These are phyloP conservation scores for Drosophila eugracilis DNA, from an alignment of 1,140 invertebrate species.

Conservation along the genomic window DNA sequence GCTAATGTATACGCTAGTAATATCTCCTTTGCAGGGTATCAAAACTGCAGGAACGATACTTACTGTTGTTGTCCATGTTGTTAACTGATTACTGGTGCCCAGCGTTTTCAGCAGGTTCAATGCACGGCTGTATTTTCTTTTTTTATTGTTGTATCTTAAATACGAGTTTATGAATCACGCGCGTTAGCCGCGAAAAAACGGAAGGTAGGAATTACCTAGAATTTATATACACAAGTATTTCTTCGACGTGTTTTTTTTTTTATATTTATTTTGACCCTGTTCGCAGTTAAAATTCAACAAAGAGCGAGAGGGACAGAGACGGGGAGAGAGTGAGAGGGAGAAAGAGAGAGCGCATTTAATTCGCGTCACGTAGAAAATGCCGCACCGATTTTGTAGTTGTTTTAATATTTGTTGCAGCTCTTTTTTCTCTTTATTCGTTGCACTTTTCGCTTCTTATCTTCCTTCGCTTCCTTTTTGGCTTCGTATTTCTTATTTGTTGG, in stretches of 20 bases:
- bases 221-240: slow-evolving; percentile 55
- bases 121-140: slow-evolving; percentile 47
- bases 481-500: slow-evolving; percentile 20
- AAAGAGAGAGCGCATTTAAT: slow-evolving; percentile 59
- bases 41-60: slow-evolving; percentile 21
- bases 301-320: slow-evolving; percentile 20
- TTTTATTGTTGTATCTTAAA: slow-evolving; percentile 18
- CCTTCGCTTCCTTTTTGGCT: slow-evolving; percentile 16
- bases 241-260: slow-evolving; percentile 34
- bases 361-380: slow-evolving; percentile 68
- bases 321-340: slow-evolving; percentile 1
- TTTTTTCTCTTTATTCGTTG: slow-evolving; percentile 11
- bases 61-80: slow-evolving; percentile 36
- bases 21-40: not conserved
- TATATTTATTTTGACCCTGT: slow-evolving; percentile 81
- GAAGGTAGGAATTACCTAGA: slow-evolving; percentile 62
- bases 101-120: slow-evolving; percentile 66
- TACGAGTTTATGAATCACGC: slow-evolving; percentile 74
- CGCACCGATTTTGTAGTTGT: too few relatives aligned
- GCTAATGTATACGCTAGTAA: not conserved
- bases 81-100: slow-evolving; percentile 41
- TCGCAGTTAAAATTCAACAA: slow-evolving; percentile 50
- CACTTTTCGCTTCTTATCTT: slow-evolving; percentile 26
- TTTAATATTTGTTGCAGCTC: not conserved
- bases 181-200: slow-evolving; percentile 62